Percentiles rank a stretch among this genome's conserved stretches.
phyloP scores from a whole-genome alignment of 1,140 invertebrate species.

The Drosophila kurseongensis region DNA sequence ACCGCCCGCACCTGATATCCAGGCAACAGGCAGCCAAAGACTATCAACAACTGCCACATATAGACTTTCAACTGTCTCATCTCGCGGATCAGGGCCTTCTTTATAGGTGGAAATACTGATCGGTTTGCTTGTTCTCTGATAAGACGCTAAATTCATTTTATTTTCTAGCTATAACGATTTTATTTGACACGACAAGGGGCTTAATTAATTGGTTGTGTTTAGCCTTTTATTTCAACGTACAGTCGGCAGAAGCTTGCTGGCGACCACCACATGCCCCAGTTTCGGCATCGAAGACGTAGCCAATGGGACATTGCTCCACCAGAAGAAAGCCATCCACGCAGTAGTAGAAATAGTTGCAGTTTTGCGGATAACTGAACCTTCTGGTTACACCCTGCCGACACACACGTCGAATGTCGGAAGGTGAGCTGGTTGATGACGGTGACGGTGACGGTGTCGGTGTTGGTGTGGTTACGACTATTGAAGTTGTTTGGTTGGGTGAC shows the following conservation, averaged over 20 bases:
- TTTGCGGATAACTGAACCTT: constrained; percentile 67
- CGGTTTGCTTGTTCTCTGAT: constrained; percentile 24
- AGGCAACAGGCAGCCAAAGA: constrained; percentile 47
- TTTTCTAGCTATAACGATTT: constrained; percentile 53
- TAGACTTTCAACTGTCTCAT: constrained; percentile 45
- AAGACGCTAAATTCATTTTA: constrained; percentile 64
- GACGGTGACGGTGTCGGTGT: background rate
- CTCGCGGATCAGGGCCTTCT: constrained; percentile 35
- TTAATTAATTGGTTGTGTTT: constrained; percentile 54
- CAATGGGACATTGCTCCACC: constrained; percentile 72
- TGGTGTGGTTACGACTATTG: background rate
- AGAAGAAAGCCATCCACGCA: constrained; percentile 68
- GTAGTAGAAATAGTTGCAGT: constrained; percentile 77
- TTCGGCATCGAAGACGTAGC: constrained; percentile 44
- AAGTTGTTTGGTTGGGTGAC: background rate
- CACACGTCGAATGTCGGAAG: constrained; percentile 30
- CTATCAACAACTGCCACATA: constrained; percentile 56
- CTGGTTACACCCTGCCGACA: constrained; percentile 54
- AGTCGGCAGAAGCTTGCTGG: constrained; percentile 9
- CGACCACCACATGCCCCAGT: constrained; percentile 40
- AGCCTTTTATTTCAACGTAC: constrained; percentile 17
- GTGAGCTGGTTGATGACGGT: constrained; percentile 10
- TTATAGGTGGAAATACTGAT: constrained; percentile 46
- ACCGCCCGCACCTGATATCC: constrained; percentile 22
- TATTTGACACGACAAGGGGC: constrained; percentile 28